A percentile compares a stretch with the other conserved stretches of the same genome.
Evolutionary conservation across 2,888 invertebrate species (phyloP).

Genomic region (Cantharis flavilabris): DNA sequence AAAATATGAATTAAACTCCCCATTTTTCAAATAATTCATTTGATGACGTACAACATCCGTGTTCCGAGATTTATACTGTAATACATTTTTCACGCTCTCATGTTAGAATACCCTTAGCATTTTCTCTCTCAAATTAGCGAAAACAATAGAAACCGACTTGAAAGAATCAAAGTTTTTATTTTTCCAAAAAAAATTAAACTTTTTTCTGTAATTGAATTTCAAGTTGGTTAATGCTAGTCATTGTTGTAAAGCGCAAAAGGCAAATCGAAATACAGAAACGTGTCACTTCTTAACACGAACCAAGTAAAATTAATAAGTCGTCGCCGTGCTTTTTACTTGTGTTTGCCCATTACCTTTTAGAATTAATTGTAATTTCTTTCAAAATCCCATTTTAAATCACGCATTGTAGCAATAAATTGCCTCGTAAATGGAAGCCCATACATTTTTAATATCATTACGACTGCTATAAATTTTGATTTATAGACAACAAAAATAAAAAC

Average conservation of each 20-base stretch:
- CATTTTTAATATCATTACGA: slow-evolving; percentile 17
- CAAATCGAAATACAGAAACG: neutral
- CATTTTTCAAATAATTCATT: no score
- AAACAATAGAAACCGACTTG: neutral
- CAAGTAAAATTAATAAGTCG: neutral
- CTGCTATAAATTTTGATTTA: slow-evolving; percentile 22
- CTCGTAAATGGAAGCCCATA: slow-evolving; percentile 10
- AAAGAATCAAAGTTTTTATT: neutral
- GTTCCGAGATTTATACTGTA: neutral
- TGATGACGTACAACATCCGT: no score
- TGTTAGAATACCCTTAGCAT: neutral
- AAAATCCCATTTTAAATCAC: slow-evolving; percentile 41
- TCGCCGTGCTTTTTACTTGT: neutral
- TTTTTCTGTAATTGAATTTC: neutral
- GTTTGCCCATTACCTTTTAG: slow-evolving; percentile 15
- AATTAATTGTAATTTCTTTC: slow-evolving; percentile 43
- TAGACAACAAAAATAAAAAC: neutral
- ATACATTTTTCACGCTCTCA: neutral
- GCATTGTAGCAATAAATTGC: slow-evolving; percentile 31
- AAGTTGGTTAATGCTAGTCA: neutral
- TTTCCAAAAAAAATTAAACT: neutral
- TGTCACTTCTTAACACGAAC: neutral
- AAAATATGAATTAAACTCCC: no score
- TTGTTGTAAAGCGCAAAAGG: neutral
- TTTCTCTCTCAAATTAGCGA: neutral